A percentile compares a stretch with the other conserved stretches of the same genome.
These are phyloP conservation scores for Channallabes apus DNA, from an alignment of 2,797 vertebrate genomes.

Conservation along the genomic window DNA sequence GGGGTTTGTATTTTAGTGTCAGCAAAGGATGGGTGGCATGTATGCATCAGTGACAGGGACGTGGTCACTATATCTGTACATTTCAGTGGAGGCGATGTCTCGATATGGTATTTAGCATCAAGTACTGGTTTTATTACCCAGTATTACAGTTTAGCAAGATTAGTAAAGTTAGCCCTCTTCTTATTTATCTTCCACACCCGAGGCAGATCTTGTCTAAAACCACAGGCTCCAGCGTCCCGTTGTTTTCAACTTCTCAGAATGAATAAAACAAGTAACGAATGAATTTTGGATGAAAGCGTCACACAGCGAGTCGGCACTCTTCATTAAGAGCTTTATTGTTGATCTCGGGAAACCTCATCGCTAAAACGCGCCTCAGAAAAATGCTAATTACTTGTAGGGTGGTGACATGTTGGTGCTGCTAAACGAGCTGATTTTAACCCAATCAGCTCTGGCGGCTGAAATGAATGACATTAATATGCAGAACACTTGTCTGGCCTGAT, in stretches of 20 bases:
- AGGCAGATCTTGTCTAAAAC: slow-evolving; percentile 47
- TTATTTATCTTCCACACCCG: slow-evolving; percentile 20
- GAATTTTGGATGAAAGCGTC: slow-evolving; percentile 79
- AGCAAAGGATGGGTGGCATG: no score
- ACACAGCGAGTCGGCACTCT: slow-evolving; percentile 68
- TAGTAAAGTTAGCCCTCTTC: background rate
- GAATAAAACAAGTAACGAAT: slow-evolving; percentile 83
- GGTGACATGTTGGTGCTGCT: slow-evolving; percentile 67
- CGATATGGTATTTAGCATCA: background rate
- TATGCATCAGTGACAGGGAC: background rate
- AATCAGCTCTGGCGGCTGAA: slow-evolving; percentile 69
- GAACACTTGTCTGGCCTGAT: slow-evolving; percentile 62
- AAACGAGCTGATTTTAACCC: slow-evolving; percentile 76
- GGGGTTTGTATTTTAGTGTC: background rate
- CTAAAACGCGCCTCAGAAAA: slow-evolving; percentile 64
- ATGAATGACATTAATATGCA: slow-evolving; percentile 71
- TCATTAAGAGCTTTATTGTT: slow-evolving; percentile 81
- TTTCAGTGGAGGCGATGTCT: background rate
- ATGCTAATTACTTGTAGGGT: slow-evolving; percentile 69
- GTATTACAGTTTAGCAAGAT: background rate
- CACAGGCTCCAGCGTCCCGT: slow-evolving; percentile 66
- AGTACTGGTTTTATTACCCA: background rate
- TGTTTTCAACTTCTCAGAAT: slow-evolving; percentile 75
- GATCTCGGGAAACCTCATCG: slow-evolving; percentile 72
- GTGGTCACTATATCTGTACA: background rate